Evolutionary conservation across 2,113 vertebrate species (phyloP).

Genomic region (Percina caprodes): DNA sequence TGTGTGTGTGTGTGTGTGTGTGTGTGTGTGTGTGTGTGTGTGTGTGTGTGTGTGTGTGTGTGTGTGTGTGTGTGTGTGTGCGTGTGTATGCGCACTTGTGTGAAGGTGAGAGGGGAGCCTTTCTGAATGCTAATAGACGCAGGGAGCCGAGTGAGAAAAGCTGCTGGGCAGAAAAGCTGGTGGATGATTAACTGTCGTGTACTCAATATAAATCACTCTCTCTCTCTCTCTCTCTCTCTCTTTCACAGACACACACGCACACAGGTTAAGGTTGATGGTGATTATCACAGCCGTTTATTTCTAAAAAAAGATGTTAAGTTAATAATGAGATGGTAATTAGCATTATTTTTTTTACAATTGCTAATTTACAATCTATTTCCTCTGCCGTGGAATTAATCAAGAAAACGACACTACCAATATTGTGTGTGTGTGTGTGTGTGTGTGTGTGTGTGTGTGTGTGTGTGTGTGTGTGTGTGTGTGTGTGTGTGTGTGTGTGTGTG

Average conservation of each 20-base stretch:
- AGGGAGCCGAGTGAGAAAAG: background rate
- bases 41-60: constrained; percentile 13
- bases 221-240: too few species aligned
- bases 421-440: background rate
- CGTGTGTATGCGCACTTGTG: background rate
- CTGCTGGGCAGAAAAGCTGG: background rate
- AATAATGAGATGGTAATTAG: constrained; percentile 52
- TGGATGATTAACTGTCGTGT: constrained; percentile 5
- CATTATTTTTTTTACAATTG: constrained; percentile 37
- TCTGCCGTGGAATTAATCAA: constrained; percentile 37
- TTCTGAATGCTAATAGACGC: constrained; percentile 42
- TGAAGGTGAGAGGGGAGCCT: constrained; percentile 37
- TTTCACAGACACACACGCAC: background rate
- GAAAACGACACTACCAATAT: constrained; percentile 8
- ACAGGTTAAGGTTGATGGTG: background rate
- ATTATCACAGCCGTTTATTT: constrained; percentile 26
- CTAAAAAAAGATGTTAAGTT: constrained; percentile 42
- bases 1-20: constrained; percentile 9
- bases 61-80: background rate
- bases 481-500: constrained; percentile 11
- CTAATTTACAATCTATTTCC: constrained; percentile 20
- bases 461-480: background rate
- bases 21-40: constrained; percentile 5
- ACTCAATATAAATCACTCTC: constrained; percentile 8
- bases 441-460: constrained; percentile 3